Evolutionary conservation across 1,140 invertebrate species (phyloP).

Genomic region (Heterodera schachtii): DNA sequence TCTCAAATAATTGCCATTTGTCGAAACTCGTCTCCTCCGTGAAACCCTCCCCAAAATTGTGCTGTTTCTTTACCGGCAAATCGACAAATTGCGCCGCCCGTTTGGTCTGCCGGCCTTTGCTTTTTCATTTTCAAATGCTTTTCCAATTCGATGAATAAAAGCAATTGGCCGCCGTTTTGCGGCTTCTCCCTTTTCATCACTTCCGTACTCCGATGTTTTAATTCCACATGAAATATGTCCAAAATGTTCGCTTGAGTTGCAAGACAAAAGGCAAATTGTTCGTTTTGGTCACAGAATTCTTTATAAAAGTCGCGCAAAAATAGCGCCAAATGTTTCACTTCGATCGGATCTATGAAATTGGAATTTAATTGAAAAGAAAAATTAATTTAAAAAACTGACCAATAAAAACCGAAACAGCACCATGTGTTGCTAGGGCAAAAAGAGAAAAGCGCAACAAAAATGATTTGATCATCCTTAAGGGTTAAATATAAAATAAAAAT

Average conservation of each 20-base stretch:
- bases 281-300: neutral
- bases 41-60: too few relatives aligned
- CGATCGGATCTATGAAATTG: neutral
- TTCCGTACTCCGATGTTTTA: neutral
- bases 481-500: too few relatives aligned
- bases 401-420: too few relatives aligned
- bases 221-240: neutral
- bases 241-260: neutral
- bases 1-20: too few relatives aligned
- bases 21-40: too few relatives aligned
- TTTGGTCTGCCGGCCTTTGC: too few relatives aligned
- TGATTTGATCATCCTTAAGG: too few relatives aligned
- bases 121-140: neutral
- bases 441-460: too few relatives aligned
- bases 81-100: neutral
- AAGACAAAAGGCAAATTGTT: neutral
- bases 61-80: neutral
- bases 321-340: neutral
- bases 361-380: neutral
- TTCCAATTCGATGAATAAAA: neutral
- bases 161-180: neutral
- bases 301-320: neutral
- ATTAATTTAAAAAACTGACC: neutral
- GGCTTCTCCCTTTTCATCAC: too few relatives aligned
- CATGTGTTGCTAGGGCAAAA: too few relatives aligned